Conservation (phyloP, 2,113 vertebrate genomes). For the Serinus canaria region DNA sequence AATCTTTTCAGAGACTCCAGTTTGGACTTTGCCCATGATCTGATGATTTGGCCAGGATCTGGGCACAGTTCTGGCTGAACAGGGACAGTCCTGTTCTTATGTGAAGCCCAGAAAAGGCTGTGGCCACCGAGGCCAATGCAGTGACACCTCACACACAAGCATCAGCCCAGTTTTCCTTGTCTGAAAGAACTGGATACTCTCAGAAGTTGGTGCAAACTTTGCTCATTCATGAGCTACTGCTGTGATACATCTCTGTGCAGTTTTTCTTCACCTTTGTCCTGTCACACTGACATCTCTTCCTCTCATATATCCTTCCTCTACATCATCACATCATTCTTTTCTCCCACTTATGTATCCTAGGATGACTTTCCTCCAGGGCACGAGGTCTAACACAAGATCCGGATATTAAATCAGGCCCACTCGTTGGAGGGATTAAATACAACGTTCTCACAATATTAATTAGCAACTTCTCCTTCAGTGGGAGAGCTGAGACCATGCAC, state of each 20-base stretch:
- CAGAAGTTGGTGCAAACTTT: neutral
- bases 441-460: neutral
- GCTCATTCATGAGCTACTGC: neutral
- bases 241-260: neutral
- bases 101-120: neutral
- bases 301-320: neutral
- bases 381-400: neutral
- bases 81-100: neutral
- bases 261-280: neutral
- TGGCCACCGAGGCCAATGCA: neutral
- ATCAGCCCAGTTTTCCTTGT: neutral
- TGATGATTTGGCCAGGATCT: neutral
- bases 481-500: neutral
- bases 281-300: neutral
- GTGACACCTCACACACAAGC: neutral
- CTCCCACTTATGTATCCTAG: neutral
- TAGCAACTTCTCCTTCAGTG: neutral
- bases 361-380: neutral
- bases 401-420: neutral
- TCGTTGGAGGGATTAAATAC: neutral
- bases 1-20: neutral
- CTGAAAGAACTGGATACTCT: neutral
- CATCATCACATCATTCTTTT: neutral
- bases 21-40: neutral
- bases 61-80: rapidly evolving